Evolutionary conservation across 1,140 invertebrate genomes (phyloP).

Genomic region (Dysdera silvatica): DNA sequence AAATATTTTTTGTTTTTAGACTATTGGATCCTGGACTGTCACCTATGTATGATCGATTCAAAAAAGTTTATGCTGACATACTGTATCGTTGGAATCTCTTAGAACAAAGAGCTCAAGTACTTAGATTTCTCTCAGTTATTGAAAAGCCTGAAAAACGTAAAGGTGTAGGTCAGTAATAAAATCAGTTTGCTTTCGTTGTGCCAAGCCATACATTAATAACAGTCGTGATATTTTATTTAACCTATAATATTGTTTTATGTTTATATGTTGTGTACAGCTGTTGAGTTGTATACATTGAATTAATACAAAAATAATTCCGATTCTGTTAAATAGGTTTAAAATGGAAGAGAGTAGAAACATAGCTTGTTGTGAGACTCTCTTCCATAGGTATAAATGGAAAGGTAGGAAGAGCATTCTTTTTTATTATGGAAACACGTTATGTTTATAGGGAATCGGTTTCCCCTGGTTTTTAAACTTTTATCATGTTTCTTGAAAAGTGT

Average conservation of each 20-base stretch:
- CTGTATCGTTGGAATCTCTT: constrained; percentile 73
- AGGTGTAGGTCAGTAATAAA: constrained; percentile 11
- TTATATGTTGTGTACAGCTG: background rate
- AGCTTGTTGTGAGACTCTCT: too few relatives aligned
- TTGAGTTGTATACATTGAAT: too few relatives aligned
- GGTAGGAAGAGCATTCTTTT: too few relatives aligned
- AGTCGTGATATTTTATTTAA: background rate
- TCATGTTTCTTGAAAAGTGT: too few relatives aligned
- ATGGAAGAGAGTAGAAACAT: too few relatives aligned
- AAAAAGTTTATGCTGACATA: constrained; percentile 78
- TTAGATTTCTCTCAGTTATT: constrained; percentile 65
- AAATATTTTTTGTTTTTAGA: constrained; percentile 37
- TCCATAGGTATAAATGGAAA: too few relatives aligned
- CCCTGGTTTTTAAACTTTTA: too few relatives aligned
- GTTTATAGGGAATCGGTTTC: too few relatives aligned
- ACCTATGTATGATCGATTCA: constrained; percentile 73
- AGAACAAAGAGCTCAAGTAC: constrained; percentile 68
- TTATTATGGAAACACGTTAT: too few relatives aligned
- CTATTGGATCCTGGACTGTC: constrained; percentile 52
- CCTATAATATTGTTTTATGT: background rate
- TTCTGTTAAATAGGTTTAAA: too few relatives aligned
- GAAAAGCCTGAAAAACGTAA: constrained; percentile 46
- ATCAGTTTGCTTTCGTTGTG: constrained; percentile 13
- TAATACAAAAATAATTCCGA: too few relatives aligned
- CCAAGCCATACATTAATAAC: background rate